A percentile compares a stretch with the other conserved stretches of the same genome.
Conservation (phyloP, 2,888 invertebrate genomes). For the Melieria picta region DNA sequence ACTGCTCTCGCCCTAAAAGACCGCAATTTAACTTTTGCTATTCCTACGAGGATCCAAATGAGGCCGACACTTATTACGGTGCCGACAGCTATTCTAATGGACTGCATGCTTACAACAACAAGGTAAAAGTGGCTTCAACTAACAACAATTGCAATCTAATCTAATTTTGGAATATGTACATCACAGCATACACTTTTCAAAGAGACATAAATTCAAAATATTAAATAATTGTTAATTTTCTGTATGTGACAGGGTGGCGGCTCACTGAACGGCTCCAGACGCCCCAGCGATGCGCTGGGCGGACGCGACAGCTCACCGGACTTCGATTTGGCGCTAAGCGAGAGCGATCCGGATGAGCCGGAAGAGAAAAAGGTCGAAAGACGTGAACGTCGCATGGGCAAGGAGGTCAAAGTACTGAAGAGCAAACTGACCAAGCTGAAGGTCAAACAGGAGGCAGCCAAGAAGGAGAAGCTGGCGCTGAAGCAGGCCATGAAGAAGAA, state of each 20-base stretch:
- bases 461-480: conserved; percentile 80
- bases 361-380: conserved; percentile 73
- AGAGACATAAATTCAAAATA: too few species aligned
- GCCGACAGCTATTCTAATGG: conserved; percentile 18
- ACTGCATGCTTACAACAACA: background rate
- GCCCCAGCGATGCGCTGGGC: conserved; percentile 62
- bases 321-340: conserved; percentile 71
- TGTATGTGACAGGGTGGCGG: conserved; percentile 53
- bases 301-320: conserved; percentile 71
- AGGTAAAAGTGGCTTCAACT: conserved; percentile 9
- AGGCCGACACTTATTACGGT: conserved; percentile 50
- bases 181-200: background rate
- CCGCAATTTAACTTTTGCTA: conserved; percentile 63
- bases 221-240: background rate
- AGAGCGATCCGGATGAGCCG: conserved; percentile 75
- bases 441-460: conserved; percentile 77
- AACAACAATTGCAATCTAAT: background rate
- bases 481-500: conserved; percentile 85
- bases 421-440: conserved; percentile 69
- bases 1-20: conserved; percentile 14
- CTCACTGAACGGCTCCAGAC: conserved; percentile 57
- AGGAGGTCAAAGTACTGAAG: conserved; percentile 62
- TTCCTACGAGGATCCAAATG: conserved; percentile 61
- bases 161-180: background rate
- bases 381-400: conserved; percentile 74